A percentile compares a stretch with the other conserved stretches of the same genome.
phyloP scores from a whole-genome alignment of 2,888 invertebrate genomes.

The Adineta ricciae region DNA sequence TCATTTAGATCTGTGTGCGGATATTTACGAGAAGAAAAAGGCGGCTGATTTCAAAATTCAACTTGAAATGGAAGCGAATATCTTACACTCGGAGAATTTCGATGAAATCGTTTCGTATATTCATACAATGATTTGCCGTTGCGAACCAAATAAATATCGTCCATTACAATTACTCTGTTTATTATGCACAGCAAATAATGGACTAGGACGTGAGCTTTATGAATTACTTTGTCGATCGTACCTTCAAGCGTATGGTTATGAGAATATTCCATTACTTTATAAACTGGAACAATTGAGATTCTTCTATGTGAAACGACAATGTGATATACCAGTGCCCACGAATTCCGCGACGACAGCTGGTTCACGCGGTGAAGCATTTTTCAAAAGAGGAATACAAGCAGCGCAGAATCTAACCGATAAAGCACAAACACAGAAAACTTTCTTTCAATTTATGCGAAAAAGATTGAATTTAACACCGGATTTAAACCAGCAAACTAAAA shows the following conservation, averaged over 20 bases:
- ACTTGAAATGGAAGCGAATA: neutral
- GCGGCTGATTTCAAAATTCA: constrained; percentile 4
- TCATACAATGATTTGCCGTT: constrained; percentile 4
- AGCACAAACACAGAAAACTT: neutral
- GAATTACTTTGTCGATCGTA: neutral
- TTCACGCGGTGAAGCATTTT: neutral
- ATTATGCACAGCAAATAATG: neutral
- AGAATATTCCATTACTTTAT: neutral
- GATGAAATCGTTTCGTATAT: neutral
- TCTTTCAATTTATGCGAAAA: constrained; percentile 8
- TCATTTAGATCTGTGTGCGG: neutral
- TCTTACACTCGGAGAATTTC: neutral
- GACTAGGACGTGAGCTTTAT: neutral
- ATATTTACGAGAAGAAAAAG: neutral
- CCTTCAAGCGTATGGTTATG: constrained; percentile 8
- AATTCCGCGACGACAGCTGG: neutral
- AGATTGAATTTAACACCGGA: neutral
- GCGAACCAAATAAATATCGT: constrained; percentile 8
- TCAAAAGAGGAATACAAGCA: neutral
- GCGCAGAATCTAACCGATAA: constrained; percentile 3
- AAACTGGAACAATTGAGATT: neutral
- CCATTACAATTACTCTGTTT: constrained; percentile 17
- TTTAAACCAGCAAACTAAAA: neutral
- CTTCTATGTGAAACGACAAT: neutral
- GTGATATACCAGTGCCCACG: neutral